Percentiles rank a stretch among this genome's conserved stretches.
phyloP scores from a whole-genome alignment of 1,140 invertebrate genomes.

The Nephotettix cincticeps region DNA sequence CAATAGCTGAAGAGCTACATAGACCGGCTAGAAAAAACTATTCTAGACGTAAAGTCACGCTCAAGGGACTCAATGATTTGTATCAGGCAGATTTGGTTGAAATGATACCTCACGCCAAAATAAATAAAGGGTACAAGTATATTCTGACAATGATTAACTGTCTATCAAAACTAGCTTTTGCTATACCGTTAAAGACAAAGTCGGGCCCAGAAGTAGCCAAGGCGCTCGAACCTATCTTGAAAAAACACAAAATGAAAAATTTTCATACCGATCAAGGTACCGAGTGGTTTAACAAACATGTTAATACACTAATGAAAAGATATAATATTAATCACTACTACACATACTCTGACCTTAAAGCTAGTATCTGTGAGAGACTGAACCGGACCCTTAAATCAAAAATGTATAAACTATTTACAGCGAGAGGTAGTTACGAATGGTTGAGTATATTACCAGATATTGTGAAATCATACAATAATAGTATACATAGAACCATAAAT shows the following conservation, averaged over 20 bases:
- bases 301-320: slow-evolving; percentile 41
- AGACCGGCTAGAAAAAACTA: not conserved
- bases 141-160: too few relatives aligned
- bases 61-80: slow-evolving; percentile 30
- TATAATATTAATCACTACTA: slow-evolving; percentile 45
- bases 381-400: slow-evolving; percentile 46
- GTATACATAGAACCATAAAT: not conserved
- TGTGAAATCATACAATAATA: slow-evolving; percentile 46
- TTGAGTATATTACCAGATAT: slow-evolving; percentile 41
- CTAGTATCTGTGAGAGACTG: slow-evolving; percentile 47
- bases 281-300: slow-evolving; percentile 42
- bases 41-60: not conserved
- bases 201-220: slow-evolving; percentile 35
- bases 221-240: slow-evolving; percentile 27
- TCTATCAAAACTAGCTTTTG: slow-evolving; percentile 44
- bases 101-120: slow-evolving; percentile 29
- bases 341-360: slow-evolving; percentile 45
- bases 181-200: slow-evolving; percentile 42
- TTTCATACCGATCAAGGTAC: slow-evolving; percentile 45
- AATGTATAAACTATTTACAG: slow-evolving; percentile 46
- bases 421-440: too few relatives aligned
- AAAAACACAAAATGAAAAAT: not conserved
- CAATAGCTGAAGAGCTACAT: slow-evolving; percentile 19
- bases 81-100: slow-evolving; percentile 30
- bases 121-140: slow-evolving; percentile 41